Evolutionary conservation across 2,113 vertebrate species (phyloP), one percentile per base, ranked within the genome.

Genomic region (Macheiramphus alcinus): DNA sequence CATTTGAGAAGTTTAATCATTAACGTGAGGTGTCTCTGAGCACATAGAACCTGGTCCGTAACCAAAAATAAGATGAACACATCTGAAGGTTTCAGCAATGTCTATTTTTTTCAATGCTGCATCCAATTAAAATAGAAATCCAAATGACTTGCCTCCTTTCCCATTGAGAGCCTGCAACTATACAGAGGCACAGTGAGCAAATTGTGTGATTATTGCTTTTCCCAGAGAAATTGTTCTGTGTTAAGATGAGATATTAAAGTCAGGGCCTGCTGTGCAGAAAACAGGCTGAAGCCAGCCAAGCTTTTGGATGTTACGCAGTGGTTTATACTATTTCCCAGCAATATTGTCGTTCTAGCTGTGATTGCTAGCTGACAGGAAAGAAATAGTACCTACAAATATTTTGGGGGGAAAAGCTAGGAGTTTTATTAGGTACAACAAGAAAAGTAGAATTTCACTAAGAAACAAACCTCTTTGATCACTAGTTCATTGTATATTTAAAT

Each of bases 201-300:
- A 84, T 91, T 47, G 52, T 96, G 82, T 93, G 84, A 94, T 93
- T 97, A 86, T 76, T 94, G 70, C 61, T 93, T 94, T 97, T 97
- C 81, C 38, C 87, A 91, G 85, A 94, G 84, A 97, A 95, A 94
- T 73, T 91, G 86, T 96, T 96, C 94, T 92, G 18, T 94, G 94
- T 94, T 96, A 97, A 96, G 78, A 61, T 71, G 73, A 93, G 93
- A 94, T 94, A 90, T 96, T 97, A 95, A 93, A 98, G 81, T 53
- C 85, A 95, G 65, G 75, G 58, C 91, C 92, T 96, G 83, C 94
- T 97, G 96, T 95, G 94, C 86, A 96, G 94, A 96, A 97, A 97
- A 96, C 95, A 96, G 94, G 67, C 67, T 94, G 81, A 94, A 96
- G 78, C 47, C 72, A 91, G 82, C 63, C 78, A 90, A 87, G 13